Base-by-base conservation (phyloP, 2,888 invertebrate species). In the Serripes groenlandicus region DNA sequence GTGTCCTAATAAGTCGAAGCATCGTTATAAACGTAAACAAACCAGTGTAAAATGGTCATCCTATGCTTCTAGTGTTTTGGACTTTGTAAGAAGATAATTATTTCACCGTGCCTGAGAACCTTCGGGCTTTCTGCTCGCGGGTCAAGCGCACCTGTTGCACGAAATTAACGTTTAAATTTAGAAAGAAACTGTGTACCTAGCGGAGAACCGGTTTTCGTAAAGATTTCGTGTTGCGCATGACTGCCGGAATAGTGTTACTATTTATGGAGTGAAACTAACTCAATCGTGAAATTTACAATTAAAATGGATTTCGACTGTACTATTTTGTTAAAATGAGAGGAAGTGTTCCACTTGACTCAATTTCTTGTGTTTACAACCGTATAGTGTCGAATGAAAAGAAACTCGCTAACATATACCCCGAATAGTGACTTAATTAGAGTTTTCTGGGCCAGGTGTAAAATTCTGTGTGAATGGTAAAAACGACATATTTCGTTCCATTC, bases 271-370 rank as follows among this genome's bases (percentile, higher is more conserved):
- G 42, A 66, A 42, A 66, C 37, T 42, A 23, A 23, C 37, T 37
- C 66, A 42, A 66, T 42, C 66, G 66, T 66, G 66, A 66, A 66
- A 37, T 66, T 66, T 66, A 66, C 11, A 26, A 66, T 66, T 37
- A 66, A 66, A 66, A 66, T 42, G 66, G 42, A 28, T 37, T 66
- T 66, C 23, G 37, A 42, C 26, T 42, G 42, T 66, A 42, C 11
- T 1, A 26, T 26, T 56, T 56, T 26, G 15, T 26, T 66, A 35
- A 18, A 42, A 9, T 21, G 42, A 0, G 23, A 64, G 62, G 42
- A 23, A 66, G 23, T 23, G 37, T 66, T 66, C 35, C 35, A 15
- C 7, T 42, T 35, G 42, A 23, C n/a, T n/a, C 32, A 42, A 37
- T 32, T 62, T 11, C 32, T 28, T 21, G 34, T 34, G 34, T 66